Evolutionary conservation across 1,140 invertebrate species (phyloP).

Genomic region (Drosophila truncata): DNA sequence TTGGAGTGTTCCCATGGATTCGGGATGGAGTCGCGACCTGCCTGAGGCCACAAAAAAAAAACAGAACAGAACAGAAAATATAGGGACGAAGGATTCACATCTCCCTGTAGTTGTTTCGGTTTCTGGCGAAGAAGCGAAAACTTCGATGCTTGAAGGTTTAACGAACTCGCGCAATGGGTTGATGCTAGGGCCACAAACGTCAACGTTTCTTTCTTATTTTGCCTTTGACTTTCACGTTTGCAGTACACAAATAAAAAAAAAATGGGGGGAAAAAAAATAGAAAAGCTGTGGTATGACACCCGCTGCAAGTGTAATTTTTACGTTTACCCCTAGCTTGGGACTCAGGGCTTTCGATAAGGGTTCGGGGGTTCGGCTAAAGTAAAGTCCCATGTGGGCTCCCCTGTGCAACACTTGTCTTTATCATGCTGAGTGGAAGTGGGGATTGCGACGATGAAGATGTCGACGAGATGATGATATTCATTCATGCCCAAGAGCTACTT

Average conservation of each 20-base stretch:
- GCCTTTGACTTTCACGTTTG: constrained; percentile 63
- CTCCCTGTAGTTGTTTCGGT: constrained; percentile 49
- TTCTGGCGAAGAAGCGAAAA: constrained; percentile 71
- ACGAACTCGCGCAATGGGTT: constrained; percentile 66
- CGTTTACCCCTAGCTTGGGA: constrained; percentile 63
- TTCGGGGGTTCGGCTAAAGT: constrained; percentile 15
- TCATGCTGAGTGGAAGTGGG: constrained; percentile 24
- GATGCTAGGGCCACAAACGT: constrained; percentile 62
- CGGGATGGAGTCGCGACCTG: constrained; percentile 54
- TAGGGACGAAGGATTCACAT: constrained; percentile 32
- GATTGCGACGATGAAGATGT: constrained; percentile 24
- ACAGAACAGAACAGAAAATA: not conserved
- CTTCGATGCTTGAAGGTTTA: constrained; percentile 81
- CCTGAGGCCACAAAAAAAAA: constrained; percentile 26
- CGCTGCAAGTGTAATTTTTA: constrained; percentile 69
- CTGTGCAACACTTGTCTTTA: constrained; percentile 62
- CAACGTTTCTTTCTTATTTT: constrained; percentile 55
- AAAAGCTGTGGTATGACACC: constrained; percentile 16
- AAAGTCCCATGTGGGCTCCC: constrained; percentile 54
- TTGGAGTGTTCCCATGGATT: constrained; percentile 60
- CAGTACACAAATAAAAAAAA: constrained; percentile 8
- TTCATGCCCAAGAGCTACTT: constrained; percentile 79
- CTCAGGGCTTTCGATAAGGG: constrained; percentile 23
- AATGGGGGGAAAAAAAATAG: not conserved
- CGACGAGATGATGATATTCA: constrained; percentile 73